Percentiles rank a stretch among this genome's conserved stretches.
These are phyloP conservation scores for Ectropis crepuscularia DNA, from an alignment of 2,888 invertebrate genomes.

Conservation along the genomic window DNA sequence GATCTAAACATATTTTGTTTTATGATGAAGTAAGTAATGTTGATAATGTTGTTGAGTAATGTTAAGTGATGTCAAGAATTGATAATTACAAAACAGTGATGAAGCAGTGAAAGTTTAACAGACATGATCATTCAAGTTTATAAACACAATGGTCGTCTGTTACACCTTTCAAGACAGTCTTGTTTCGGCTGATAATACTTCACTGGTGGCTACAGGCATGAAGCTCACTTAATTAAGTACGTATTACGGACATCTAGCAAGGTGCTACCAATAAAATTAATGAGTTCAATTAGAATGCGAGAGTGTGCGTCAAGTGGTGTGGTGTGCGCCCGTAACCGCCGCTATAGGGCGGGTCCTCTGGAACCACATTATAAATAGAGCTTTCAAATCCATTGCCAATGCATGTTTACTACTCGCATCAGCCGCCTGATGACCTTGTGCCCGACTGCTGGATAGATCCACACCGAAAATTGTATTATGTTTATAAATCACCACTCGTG, in stretches of 20 bases:
- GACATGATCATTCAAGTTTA: too few relatives aligned
- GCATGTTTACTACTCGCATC: constrained; percentile 71
- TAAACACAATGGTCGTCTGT: too few relatives aligned
- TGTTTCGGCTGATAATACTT: too few relatives aligned
- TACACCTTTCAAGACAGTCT: too few relatives aligned
- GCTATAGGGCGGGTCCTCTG: constrained; percentile 69
- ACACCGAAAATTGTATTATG: constrained; percentile 71
- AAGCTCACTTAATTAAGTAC: not conserved
- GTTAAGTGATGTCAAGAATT: too few relatives aligned
- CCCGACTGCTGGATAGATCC: constrained; percentile 67
- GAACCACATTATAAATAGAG: constrained; percentile 72
- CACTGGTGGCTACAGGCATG: not conserved
- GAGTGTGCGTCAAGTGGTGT: constrained; percentile 31
- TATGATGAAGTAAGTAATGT: too few relatives aligned
- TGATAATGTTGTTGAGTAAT: too few relatives aligned
- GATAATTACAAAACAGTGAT: too few relatives aligned
- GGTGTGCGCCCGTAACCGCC: constrained; percentile 27
- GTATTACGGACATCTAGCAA: constrained; percentile 17
- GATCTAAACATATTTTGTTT: too few relatives aligned
- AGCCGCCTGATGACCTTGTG: constrained; percentile 75
- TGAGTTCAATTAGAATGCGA: constrained; percentile 40
- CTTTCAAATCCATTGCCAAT: constrained; percentile 69
- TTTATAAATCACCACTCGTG: constrained; percentile 79
- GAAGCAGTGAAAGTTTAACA: too few relatives aligned
- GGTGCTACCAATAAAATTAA: constrained; percentile 34